phyloP scores from a whole-genome alignment of 2,113 vertebrate species.

The Natator depressus region DNA sequence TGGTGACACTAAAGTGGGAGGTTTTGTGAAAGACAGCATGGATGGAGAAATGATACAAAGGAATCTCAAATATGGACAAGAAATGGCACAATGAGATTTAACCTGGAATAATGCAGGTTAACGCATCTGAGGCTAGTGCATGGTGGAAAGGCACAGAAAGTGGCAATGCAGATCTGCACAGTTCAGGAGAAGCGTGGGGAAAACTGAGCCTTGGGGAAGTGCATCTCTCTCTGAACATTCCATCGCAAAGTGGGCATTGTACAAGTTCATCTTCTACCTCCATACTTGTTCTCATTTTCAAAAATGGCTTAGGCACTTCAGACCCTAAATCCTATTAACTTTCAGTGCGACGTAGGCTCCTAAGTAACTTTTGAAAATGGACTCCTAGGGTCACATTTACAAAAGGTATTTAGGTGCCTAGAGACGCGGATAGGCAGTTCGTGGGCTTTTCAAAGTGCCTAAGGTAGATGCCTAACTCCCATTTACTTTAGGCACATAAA shows the following conservation, averaged over 20 bases:
- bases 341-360: background rate
- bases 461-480: too few relatives aligned
- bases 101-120: accelerated
- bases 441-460: too few relatives aligned
- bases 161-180: background rate
- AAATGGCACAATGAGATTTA: background rate
- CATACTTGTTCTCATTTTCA: background rate
- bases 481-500: too few relatives aligned
- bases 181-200: background rate
- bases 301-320: background rate
- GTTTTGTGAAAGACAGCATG: background rate
- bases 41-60: background rate
- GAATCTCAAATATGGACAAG: background rate
- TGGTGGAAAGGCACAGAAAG: background rate
- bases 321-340: background rate
- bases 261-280: too few relatives aligned
- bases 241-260: too few relatives aligned
- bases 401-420: background rate
- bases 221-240: background rate
- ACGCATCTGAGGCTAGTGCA: background rate
- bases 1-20: background rate
- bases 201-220: background rate
- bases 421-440: too few relatives aligned
- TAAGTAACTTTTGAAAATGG: background rate
- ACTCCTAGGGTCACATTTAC: background rate